Conservation (phyloP, 2,797 vertebrate species). For the Chelon auratus region DNA sequence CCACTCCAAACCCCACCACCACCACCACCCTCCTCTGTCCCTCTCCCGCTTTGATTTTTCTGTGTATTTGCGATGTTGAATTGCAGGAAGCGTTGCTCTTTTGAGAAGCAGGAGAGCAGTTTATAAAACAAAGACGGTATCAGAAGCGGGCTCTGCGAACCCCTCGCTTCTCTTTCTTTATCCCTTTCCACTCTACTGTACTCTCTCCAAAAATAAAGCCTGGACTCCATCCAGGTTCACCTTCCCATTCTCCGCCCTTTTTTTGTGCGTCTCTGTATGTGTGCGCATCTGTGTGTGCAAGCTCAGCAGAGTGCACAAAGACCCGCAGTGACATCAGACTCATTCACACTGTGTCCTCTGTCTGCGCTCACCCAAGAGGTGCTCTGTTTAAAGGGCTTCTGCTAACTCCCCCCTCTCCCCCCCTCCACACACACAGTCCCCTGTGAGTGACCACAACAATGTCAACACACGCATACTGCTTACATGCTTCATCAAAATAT, state of each 20-base stretch:
- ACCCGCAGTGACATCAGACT: constrained; percentile 78
- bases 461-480: constrained; percentile 32
- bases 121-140: constrained; percentile 53
- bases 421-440: constrained; percentile 29
- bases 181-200: background rate
- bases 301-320: constrained; percentile 79
- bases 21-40: constrained; percentile 17
- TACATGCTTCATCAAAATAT: constrained; percentile 27
- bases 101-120: constrained; percentile 37
- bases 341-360: constrained; percentile 79
- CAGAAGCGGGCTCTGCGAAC: constrained; percentile 8
- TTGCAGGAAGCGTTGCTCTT: constrained; percentile 53
- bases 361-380: constrained; percentile 65
- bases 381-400: constrained; percentile 68
- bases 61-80: constrained; percentile 60
- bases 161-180: constrained; percentile 15
- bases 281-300: constrained; percentile 42
- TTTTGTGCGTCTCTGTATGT: constrained; percentile 30
- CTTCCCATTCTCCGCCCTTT: constrained; percentile 31
- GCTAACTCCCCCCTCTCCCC: constrained; percentile 9
- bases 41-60: constrained; percentile 41
- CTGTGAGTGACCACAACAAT: constrained; percentile 57
- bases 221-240: constrained; percentile 30
- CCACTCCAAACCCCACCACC: background rate
- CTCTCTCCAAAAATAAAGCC: constrained; percentile 37